phyloP scores from a whole-genome alignment of 1,140 invertebrate genomes.

The Neuroterus valhalla region DNA sequence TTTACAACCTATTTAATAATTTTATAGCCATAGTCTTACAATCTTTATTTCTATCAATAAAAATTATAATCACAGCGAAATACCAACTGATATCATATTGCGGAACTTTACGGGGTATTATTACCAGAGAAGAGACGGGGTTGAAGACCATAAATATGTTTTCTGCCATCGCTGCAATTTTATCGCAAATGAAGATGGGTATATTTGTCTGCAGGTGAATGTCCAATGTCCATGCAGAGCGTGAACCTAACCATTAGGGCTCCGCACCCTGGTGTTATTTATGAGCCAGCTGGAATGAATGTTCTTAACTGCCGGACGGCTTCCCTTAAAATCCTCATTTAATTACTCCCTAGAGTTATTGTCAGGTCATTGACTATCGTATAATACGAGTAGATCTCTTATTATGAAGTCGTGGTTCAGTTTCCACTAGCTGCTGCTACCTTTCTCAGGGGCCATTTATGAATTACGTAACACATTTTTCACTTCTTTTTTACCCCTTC shows the following conservation, averaged over 20 bases:
- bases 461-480: too few relatives aligned
- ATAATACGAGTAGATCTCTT: not conserved
- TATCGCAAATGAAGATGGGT: conserved; percentile 22
- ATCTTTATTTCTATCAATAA: too few relatives aligned
- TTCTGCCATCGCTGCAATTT: conserved; percentile 17
- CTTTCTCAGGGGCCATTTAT: too few relatives aligned
- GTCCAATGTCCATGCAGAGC: conserved; percentile 28
- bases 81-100: conserved; percentile 8
- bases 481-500: too few relatives aligned
- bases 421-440: too few relatives aligned
- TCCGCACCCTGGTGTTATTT: conserved; percentile 17
- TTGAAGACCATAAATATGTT: conserved; percentile 19
- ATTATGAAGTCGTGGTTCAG: too few relatives aligned
- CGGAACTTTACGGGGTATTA: conserved; percentile 13
- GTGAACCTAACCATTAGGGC: conserved; percentile 26
- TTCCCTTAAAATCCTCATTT: conserved; percentile 30
- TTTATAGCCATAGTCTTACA: too few relatives aligned
- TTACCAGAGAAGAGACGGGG: conserved; percentile 6
- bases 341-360: conserved; percentile 26
- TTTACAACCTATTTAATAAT: too few relatives aligned
- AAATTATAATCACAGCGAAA: not conserved
- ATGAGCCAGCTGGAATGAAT: conserved; percentile 14
- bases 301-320: conserved; percentile 16
- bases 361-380: conserved; percentile 19
- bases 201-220: conserved; percentile 27